These are phyloP conservation scores for Drosophila bipectinata DNA, from an alignment of 1,140 invertebrate genomes.

Conservation along the genomic window DNA sequence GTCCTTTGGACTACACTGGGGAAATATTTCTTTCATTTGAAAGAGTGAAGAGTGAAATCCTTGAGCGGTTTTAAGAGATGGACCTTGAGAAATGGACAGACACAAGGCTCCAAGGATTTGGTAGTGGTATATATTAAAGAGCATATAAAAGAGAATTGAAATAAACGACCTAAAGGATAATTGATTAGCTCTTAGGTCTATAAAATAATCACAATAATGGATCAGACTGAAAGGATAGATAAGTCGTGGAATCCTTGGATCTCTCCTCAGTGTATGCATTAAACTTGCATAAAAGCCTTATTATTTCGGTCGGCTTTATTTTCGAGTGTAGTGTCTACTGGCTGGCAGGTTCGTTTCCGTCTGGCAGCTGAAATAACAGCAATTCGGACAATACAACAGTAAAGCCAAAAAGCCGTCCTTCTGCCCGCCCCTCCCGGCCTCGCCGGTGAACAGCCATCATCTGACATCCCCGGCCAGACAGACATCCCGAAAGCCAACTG, in stretches of 20 bases:
- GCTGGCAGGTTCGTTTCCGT: not conserved
- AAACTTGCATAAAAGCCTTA: too few relatives aligned
- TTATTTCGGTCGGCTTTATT: not conserved
- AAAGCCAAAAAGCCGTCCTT: constrained; percentile 45
- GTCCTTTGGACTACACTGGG: not conserved
- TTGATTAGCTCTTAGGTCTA: too few relatives aligned
- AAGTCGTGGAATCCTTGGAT: too few relatives aligned
- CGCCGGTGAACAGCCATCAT: constrained; percentile 5
- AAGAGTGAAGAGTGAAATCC: not conserved
- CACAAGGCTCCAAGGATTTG: too few relatives aligned
- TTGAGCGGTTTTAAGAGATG: too few relatives aligned
- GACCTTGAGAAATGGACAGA: too few relatives aligned
- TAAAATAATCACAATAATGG: too few relatives aligned
- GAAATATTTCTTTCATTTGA: not conserved
- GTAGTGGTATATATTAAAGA: too few relatives aligned
- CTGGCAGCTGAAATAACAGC: constrained; percentile 71
- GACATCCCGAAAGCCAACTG: constrained; percentile 47
- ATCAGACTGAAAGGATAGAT: too few relatives aligned
- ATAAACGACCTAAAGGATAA: too few relatives aligned
- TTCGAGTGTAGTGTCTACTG: constrained; percentile 15
- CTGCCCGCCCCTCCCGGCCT: constrained; percentile 8
- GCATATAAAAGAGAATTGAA: too few relatives aligned
- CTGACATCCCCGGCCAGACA: constrained; percentile 17
- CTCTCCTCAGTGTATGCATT: too few relatives aligned
- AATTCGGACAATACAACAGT: constrained; percentile 35